Evolutionary conservation across 2,113 vertebrate genomes (phyloP).

Genomic region (Nothobranchius furzeri): DNA sequence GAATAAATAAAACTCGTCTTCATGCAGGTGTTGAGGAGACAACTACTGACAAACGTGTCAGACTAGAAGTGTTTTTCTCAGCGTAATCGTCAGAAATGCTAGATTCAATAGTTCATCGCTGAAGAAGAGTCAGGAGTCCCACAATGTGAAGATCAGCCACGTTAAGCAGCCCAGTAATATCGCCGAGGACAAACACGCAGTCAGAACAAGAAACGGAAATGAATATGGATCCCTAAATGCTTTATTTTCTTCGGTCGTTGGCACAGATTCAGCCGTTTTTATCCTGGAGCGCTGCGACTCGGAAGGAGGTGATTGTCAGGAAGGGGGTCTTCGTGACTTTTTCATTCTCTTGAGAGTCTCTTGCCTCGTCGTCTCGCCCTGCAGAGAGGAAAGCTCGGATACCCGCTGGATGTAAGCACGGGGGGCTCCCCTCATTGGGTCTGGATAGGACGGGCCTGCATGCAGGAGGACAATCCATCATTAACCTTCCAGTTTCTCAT

Average conservation of each 20-base stretch:
- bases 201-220: slow-evolving; percentile 59
- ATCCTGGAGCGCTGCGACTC: slow-evolving; percentile 42
- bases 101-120: slow-evolving; percentile 7
- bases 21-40: slow-evolving; percentile 35
- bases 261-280: slow-evolving; percentile 55
- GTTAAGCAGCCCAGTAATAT: slow-evolving; percentile 49
- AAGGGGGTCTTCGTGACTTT: slow-evolving; percentile 62
- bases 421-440: slow-evolving; percentile 70
- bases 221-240: slow-evolving; percentile 30
- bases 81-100: slow-evolving; percentile 5
- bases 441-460: slow-evolving; percentile 53
- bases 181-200: slow-evolving; percentile 56
- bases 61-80: background rate
- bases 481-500: too few relatives aligned
- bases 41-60: slow-evolving; percentile 16
- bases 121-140: slow-evolving; percentile 51
- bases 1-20: slow-evolving; percentile 30
- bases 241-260: slow-evolving; percentile 51
- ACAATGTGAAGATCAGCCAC: slow-evolving; percentile 58
- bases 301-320: slow-evolving; percentile 60
- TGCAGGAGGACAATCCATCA: background rate
- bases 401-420: slow-evolving; percentile 71
- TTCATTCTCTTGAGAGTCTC: slow-evolving; percentile 74
- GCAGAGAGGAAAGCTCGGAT: slow-evolving; percentile 73
- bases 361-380: slow-evolving; percentile 69